Base-by-base conservation (phyloP, 2,113 vertebrate species). In the Apaloderma vittatum region DNA sequence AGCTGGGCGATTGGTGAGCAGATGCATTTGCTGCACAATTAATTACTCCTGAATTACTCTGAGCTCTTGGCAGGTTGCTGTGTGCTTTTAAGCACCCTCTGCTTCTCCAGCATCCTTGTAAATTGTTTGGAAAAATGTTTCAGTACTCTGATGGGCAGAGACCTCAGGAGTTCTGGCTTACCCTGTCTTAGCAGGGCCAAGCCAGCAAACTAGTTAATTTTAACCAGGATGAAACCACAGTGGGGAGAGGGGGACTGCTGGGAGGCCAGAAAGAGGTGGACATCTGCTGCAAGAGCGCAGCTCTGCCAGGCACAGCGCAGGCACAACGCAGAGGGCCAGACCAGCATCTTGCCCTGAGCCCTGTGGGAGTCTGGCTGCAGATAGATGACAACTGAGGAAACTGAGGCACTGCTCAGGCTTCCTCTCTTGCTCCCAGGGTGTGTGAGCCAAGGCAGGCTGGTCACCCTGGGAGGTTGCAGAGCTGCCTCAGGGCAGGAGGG, bases 31-130 rank as follows among this genome's bases (percentile, higher is more conserved):
- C 84, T 94, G 36, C 65, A n/a, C 40, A 17, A 21, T 6, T 46
- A 76, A 18, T 48, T 49, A 2, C 16, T 81, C 73, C 77, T 26
- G 78, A 77, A 61, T 85, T 21, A 1, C 0, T 34, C 74, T 59
- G 52, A 90, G 92, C 74, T 91, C 65, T 72, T 96, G 90, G 92
- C 88, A 72, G 46, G 18, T 21, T 61, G 18, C 45, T 65, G 18
- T 16, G 15, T 71, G 70, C 61, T 93, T 78, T 90, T 48, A 82
- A 90, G 29, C 37, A 27, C 52, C 52, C 46, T 37, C 66, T 63
- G 77, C 68, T 91, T 84, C 65, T 62, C 84, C 73, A 36, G 51
- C 54, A 76, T 82, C 85, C 81, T 90, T 59, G 43, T 59, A 88
- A 90, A 88, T 58, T 8, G 70, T n/a, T 93, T 79, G 82, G 94